Conservation (phyloP, 2,797 vertebrate species). For the Acanthopagrus latus region DNA sequence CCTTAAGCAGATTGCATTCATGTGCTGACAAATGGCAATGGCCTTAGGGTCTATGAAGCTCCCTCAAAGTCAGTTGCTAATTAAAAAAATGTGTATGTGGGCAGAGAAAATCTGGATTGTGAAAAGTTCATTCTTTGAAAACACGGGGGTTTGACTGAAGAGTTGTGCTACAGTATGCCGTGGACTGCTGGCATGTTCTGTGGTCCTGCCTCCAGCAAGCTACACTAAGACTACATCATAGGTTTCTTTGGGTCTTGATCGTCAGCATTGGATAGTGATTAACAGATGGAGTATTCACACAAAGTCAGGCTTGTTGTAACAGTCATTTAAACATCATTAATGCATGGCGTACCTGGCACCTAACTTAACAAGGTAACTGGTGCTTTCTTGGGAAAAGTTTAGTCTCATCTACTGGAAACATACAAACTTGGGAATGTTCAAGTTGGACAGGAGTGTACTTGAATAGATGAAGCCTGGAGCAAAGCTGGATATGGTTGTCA, state of each 20-base stretch:
- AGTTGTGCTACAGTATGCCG: neutral
- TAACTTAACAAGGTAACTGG: neutral
- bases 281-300: neutral
- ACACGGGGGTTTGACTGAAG: neutral
- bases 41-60: conserved; percentile 8
- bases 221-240: neutral
- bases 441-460: conserved; percentile 43
- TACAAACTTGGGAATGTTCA: conserved; percentile 25
- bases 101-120: neutral
- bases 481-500: conserved; percentile 22
- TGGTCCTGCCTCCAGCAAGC: neutral
- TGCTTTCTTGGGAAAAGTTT: conserved; percentile 11
- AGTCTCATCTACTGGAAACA: conserved; percentile 14
- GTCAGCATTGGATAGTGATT: conserved; percentile 3
- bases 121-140: conserved; percentile 11
- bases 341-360: neutral
- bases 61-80: conserved; percentile 13
- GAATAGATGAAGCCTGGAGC: conserved; percentile 48
- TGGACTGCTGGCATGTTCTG: conserved; percentile 2
- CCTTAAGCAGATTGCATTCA: conserved; percentile 27
- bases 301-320: conserved; percentile 21
- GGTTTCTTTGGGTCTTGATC: neutral
- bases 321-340: conserved; percentile 2
- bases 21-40: conserved; percentile 52
- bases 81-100: neutral